Base-by-base conservation (phyloP, 2,113 vertebrate genomes). In the Tamias sibiricus region DNA sequence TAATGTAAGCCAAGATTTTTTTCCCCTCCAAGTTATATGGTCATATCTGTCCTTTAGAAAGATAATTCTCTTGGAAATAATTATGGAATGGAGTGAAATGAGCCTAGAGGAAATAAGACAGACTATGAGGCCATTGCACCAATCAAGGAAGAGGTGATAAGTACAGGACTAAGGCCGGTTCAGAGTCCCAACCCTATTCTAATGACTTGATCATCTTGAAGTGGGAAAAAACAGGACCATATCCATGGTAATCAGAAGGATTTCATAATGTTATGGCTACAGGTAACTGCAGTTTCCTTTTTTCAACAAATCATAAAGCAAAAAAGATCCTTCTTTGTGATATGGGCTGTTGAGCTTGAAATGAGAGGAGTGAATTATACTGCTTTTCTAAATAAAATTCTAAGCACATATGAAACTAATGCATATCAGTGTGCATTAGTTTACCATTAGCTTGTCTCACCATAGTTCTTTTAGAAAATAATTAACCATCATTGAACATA, bases 401-500 rank as follows among this genome's bases (percentile, higher is more conserved):
- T 87, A 83, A 62, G 37, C 22, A 14, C 26, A 32, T 44, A 57
- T 22, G 47, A 96, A 94, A 94, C 40, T 35, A 10, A 80, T 59
- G 13, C 24, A 68, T 71, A 35, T 22, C 13, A 28, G 14, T 80
- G 64, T 90, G 83, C n/a, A n/a, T n/a, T n/a, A n/a, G n/a, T 57
- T 84, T 87, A 66, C 17, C 44, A 52, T 94, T 87, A 90, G 40
- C 62, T 82, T 37, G 52, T 80, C 52, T 95, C 37, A 42, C 44
- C 49, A 32, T 59, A 90, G 66, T 62, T 84, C 42, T 87, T 87
- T 87, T 90, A 94, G 87, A 96, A 96, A 95, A 95, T 76, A 95
- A 97, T 80, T 93, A 59, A 64, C 62, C 37, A 52, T 54, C 22
- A 17, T 3, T 49, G 81, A 87, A 35, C 75, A 91, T 40, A 44